Percentiles rank a stretch among this genome's conserved stretches.
phyloP scores from a whole-genome alignment of 37 sponge, comb jelly and placozoan genomes.

The Mnemiopsis leidyi region DNA sequence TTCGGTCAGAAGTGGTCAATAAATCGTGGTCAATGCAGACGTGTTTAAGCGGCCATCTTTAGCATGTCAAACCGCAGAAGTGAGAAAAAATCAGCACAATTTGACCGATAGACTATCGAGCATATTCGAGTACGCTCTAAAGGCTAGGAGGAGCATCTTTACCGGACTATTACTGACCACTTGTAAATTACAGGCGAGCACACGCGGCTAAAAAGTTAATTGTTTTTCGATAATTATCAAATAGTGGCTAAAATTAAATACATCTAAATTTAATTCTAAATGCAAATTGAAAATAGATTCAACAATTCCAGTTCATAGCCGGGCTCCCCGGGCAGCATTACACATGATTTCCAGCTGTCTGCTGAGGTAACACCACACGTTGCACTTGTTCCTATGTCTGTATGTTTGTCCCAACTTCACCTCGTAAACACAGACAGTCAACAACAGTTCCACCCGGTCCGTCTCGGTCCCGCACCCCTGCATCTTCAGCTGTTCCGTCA shows the following conservation, averaged over 20 bases:
- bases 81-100: neutral
- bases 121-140: no score
- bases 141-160: no score
- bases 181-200: no score
- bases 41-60: neutral
- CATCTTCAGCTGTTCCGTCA: neutral
- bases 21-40: neutral
- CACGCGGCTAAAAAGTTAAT: no score
- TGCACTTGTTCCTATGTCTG: neutral
- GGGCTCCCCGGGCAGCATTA: no score
- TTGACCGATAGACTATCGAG: no score
- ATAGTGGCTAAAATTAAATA: no score
- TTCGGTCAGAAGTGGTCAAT: neutral
- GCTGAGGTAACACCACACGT: neutral
- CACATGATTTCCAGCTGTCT: neutral
- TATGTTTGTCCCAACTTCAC: neutral
- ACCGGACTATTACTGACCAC: no score
- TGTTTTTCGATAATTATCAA: no score
- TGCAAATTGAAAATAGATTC: no score
- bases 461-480: neutral
- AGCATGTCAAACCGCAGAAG: neutral
- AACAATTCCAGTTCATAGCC: no score
- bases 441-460: neutral
- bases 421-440: neutral
- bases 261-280: no score